Base-by-base conservation (phyloP, 64 coral and sea anemone genomes). In the Actinia equina region DNA sequence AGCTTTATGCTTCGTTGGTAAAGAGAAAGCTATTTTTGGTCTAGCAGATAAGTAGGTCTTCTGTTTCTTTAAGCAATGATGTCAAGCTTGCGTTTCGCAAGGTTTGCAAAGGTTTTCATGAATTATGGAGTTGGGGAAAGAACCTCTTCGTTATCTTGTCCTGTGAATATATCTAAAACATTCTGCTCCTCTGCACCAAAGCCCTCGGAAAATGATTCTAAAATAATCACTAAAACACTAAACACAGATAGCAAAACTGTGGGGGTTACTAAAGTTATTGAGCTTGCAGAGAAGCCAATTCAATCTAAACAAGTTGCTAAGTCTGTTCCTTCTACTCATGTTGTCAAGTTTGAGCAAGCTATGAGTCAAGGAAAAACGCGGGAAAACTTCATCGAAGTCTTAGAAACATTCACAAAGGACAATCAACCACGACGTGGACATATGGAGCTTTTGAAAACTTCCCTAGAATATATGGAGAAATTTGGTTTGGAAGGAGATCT, bases 401-500 rank as follows among this genome's bases (percentile, higher is more conserved):
- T 99, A 8, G 91, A 99, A 26, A 89, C 37, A 27, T 93, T 99
- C 80, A 85, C 85, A 45, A 79, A 63, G 7, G 89, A 83, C 44
- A 88, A 99, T 57, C 88, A 83, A 22, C 87, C 88, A 41, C 71
- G 93, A 52, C 79, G 93, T 63, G 93, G 90, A 43, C 90, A 90
- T 64, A 99, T 95, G 93, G 87, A 99, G 16, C 89, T 99, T 65
- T 69, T 99, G 18, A 88, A 87, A 77, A 88, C 88, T 65, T 90
- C 93, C 8, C 53, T 99, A 80, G 59, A 79, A 14, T 95, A 91
- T 52, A 89, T 99, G 91, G 93, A 99, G 3, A 77, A 79, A 64
- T 99, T 95, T 91, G 93, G 91, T 78, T 56, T 99, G 16, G 90
- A 90, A 26, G 92, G 91, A 57, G 88, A 99, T 51, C 74, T 95